A percentile compares a stretch with the other conserved stretches of the same genome.
These are phyloP conservation scores for Vulpes lagopus DNA, from an alignment of 2,113 vertebrate genomes.

Conservation along the genomic window DNA sequence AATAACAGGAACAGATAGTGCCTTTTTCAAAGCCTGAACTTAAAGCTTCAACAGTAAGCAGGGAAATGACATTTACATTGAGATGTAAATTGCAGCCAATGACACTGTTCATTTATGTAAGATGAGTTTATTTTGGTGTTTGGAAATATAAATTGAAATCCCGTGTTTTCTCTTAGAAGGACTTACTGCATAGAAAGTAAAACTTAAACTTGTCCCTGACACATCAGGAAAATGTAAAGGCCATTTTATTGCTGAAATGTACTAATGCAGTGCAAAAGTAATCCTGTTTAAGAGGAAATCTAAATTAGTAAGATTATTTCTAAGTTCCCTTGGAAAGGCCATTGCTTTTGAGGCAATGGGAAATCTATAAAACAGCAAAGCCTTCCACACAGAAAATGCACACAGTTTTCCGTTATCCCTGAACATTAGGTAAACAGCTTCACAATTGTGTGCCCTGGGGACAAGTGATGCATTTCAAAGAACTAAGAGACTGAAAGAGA, in stretches of 20 bases:
- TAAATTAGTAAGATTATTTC: conserved; percentile 43
- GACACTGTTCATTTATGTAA: conserved; percentile 78
- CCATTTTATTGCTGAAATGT: not conserved
- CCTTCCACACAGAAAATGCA: not conserved
- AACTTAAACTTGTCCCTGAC: not conserved
- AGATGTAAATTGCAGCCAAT: conserved; percentile 79
- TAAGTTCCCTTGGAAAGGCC: not conserved
- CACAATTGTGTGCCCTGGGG: not conserved
- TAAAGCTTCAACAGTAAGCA: conserved; percentile 75
- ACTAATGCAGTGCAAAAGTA: not conserved
- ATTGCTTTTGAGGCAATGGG: not conserved
- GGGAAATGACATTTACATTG: conserved; percentile 79
- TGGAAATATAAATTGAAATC: conserved; percentile 52
- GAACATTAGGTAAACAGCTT: not conserved
- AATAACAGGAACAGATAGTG: conserved; percentile 73
- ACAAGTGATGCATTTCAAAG: not conserved
- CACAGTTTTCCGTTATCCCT: not conserved
- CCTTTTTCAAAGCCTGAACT: conserved; percentile 77
- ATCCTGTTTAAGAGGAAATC: not conserved
- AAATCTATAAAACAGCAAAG: not conserved
- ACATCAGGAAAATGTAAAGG: conserved; percentile 32
- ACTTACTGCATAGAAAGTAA: conserved; percentile 9
- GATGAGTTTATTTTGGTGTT: conserved; percentile 79
- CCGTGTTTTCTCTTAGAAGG: conserved; percentile 66
- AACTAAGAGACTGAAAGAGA: not conserved